Evolutionary conservation across 2,113 vertebrate genomes (phyloP).

Genomic region (Oceanodroma tethys): DNA sequence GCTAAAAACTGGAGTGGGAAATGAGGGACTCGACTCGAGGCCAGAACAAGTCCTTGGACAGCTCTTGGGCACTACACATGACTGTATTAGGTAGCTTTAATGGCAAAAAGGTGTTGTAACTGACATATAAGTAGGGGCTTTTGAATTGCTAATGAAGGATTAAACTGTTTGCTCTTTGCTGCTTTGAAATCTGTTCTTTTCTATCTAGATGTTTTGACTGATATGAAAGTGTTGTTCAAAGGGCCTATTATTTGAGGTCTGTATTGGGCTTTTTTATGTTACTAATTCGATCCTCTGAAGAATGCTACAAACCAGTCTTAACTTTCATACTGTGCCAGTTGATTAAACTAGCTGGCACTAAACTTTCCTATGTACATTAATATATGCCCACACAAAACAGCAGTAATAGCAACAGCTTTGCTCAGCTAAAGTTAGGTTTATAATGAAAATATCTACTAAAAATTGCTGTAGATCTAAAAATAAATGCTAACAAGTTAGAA

Average conservation of each 20-base stretch:
- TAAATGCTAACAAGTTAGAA: background rate
- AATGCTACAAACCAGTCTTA: background rate
- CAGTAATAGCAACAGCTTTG: background rate
- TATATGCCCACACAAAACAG: background rate
- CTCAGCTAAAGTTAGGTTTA: background rate
- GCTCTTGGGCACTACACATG: background rate
- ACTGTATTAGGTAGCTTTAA: background rate
- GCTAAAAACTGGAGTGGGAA: background rate
- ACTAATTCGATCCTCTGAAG: background rate
- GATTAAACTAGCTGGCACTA: background rate
- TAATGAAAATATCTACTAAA: background rate
- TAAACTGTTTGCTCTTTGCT: background rate
- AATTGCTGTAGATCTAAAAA: background rate
- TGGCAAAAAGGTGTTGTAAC: background rate
- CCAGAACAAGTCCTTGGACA: background rate
- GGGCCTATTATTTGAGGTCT: background rate
- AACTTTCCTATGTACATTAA: background rate
- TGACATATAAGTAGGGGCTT: background rate
- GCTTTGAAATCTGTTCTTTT: background rate
- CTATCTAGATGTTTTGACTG: background rate
- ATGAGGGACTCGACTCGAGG: background rate
- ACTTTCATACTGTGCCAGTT: background rate
- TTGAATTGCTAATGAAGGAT: background rate
- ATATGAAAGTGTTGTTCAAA: background rate
- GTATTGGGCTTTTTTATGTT: background rate